A percentile compares a stretch with the other conserved stretches of the same genome.
phyloP scores from a whole-genome alignment of 2,797 vertebrate species.

The Lithobates pipiens region DNA sequence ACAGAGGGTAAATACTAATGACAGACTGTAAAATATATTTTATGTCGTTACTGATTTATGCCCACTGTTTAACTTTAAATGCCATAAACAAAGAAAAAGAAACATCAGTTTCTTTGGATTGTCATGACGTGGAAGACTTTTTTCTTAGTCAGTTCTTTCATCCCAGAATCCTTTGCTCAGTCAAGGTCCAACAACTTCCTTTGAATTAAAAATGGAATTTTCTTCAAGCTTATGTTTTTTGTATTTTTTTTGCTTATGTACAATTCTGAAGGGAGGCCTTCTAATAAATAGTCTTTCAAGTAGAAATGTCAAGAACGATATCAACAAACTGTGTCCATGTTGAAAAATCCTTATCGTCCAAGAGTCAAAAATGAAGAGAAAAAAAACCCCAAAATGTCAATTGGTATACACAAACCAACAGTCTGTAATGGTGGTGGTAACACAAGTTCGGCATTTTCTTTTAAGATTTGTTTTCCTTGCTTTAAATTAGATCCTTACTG shows the following conservation, averaged over 20 bases:
- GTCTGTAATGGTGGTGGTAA: no score
- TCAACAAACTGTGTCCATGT: no score
- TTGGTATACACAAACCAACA: neutral
- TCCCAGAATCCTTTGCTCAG: conserved; percentile 2
- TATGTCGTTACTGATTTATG: no score
- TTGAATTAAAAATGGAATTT: neutral
- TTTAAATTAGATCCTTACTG: neutral
- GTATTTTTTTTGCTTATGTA: no score
- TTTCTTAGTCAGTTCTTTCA: neutral
- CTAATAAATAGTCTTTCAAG: neutral
- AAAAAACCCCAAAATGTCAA: neutral
- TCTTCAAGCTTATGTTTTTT: neutral
- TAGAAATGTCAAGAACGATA: neutral
- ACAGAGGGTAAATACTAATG: no score
- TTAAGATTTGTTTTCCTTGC: neutral
- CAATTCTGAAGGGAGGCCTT: neutral
- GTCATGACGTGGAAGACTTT: conserved; percentile 28
- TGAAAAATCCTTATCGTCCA: no score
- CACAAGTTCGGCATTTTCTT: neutral
- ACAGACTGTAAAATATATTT: no score
- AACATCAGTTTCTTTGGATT: neutral
- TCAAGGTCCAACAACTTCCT: neutral
- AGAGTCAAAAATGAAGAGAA: no score
- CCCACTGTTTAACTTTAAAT: no score
- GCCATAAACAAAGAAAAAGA: neutral